Conservation (phyloP, 1,140 invertebrate genomes). For the Venturia canescens region DNA sequence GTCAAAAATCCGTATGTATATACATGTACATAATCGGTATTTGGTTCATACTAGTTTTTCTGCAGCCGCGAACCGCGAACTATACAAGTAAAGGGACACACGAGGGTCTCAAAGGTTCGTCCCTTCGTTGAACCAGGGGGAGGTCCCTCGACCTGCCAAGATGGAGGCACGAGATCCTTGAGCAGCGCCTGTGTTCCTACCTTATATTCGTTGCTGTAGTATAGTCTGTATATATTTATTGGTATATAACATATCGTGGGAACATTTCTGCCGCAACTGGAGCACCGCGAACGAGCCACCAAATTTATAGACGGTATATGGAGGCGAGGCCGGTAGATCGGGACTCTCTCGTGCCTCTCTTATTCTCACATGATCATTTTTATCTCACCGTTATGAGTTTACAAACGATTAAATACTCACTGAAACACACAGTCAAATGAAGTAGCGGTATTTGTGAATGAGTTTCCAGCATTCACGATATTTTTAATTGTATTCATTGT, state of each 20-base stretch:
- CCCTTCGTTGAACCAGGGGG: conserved; percentile 35
- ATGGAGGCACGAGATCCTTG: conserved; percentile 32
- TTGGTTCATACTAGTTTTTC: neutral
- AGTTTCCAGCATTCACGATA: too few species aligned
- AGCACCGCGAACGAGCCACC: conserved; percentile 63
- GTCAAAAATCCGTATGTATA: neutral
- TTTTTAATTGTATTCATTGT: too few species aligned
- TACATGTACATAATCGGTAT: neutral
- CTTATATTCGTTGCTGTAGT: conserved; percentile 11
- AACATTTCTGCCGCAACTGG: conserved; percentile 74
- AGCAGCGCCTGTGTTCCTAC: conserved; percentile 29
- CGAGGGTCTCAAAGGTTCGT: conserved; percentile 26
- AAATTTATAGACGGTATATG: neutral
- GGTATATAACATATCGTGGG: conserved; percentile 69
- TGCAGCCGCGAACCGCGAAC: neutral
- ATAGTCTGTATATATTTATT: neutral
- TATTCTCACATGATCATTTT: too few species aligned
- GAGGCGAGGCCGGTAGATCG: neutral
- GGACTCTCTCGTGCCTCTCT: neutral
- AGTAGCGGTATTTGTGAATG: too few species aligned
- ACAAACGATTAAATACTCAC: too few species aligned
- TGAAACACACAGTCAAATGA: too few species aligned
- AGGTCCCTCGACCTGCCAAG: conserved; percentile 37
- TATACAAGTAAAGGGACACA: neutral
- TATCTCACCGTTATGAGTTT: too few species aligned